phyloP scores from a whole-genome alignment of 2,888 invertebrate species.

The Ophonus ardosiacus region DNA sequence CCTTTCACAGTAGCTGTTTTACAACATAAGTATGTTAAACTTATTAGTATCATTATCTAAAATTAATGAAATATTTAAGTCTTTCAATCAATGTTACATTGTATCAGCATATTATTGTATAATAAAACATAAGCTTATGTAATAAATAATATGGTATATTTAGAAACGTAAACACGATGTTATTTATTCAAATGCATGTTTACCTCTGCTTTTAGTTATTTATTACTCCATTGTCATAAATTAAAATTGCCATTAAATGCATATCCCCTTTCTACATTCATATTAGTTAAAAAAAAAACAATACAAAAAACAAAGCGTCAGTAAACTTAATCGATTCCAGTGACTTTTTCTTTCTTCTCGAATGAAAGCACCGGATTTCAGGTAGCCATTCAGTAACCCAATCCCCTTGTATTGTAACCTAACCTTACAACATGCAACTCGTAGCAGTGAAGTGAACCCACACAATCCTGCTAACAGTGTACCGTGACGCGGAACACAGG shows the following conservation, averaged over 20 bases:
- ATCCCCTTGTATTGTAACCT: constrained; percentile 23
- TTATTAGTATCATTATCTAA: too few species aligned
- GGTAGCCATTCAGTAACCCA: constrained; percentile 18
- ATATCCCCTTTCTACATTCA: neutral
- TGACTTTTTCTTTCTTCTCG: neutral
- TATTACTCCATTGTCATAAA: neutral
- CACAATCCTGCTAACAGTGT: constrained; percentile 54
- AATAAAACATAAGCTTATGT: too few species aligned
- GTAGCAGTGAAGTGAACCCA: constrained; percentile 13
- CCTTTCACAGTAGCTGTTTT: too few species aligned
- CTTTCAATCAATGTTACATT: too few species aligned
- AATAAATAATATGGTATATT: too few species aligned
- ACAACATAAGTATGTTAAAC: too few species aligned
- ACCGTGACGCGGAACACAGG: constrained; percentile 56
- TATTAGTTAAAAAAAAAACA: neutral
- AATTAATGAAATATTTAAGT: too few species aligned
- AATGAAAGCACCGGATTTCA: constrained; percentile 33
- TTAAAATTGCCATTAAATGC: neutral
- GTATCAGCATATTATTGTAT: too few species aligned
- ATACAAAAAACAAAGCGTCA: neutral
- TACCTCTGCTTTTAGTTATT: neutral
- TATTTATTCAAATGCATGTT: too few species aligned
- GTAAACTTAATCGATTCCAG: neutral
- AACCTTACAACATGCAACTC: neutral
- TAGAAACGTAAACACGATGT: too few species aligned